These are phyloP conservation scores for Aptenodytes patagonicus DNA, from an alignment of 2,113 vertebrate genomes.

Conservation along the genomic window DNA sequence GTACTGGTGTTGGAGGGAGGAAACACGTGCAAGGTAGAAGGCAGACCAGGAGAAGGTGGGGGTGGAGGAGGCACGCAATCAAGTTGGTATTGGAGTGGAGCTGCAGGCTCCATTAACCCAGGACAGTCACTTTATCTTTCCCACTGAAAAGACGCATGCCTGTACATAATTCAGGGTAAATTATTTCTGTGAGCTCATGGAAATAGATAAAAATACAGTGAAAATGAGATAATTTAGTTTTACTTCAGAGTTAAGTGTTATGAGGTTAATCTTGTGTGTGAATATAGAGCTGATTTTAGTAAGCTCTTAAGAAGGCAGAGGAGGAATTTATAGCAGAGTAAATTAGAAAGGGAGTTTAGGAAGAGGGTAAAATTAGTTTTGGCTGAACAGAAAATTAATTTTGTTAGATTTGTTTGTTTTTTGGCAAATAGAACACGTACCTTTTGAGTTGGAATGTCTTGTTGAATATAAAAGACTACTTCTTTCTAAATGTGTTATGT, in stretches of 20 bases:
- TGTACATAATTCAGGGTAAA: neutral
- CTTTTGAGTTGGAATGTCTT: neutral
- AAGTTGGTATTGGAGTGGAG: neutral
- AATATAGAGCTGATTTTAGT: neutral
- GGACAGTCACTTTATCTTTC: neutral
- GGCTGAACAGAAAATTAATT: neutral
- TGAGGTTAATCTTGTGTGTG: neutral
- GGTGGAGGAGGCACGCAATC: rapidly evolving
- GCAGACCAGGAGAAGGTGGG: neutral
- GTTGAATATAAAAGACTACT: neutral
- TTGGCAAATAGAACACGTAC: rapidly evolving
- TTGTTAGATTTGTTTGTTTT: neutral
- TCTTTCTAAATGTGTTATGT: neutral
- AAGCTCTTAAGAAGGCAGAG: neutral
- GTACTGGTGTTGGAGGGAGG: neutral
- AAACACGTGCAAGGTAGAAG: neutral
- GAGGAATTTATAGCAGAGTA: neutral
- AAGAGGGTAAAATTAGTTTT: neutral
- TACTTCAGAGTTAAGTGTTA: neutral
- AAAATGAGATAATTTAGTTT: neutral
- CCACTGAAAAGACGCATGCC: neutral
- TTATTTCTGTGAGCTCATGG: neutral
- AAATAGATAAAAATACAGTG: neutral
- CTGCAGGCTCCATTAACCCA: neutral
- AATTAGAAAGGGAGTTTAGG: neutral